A percentile compares a stretch with the other conserved stretches of the same genome.
Conservation (phyloP, 1,140 invertebrate species). For the Chironomus striatipennis region DNA sequence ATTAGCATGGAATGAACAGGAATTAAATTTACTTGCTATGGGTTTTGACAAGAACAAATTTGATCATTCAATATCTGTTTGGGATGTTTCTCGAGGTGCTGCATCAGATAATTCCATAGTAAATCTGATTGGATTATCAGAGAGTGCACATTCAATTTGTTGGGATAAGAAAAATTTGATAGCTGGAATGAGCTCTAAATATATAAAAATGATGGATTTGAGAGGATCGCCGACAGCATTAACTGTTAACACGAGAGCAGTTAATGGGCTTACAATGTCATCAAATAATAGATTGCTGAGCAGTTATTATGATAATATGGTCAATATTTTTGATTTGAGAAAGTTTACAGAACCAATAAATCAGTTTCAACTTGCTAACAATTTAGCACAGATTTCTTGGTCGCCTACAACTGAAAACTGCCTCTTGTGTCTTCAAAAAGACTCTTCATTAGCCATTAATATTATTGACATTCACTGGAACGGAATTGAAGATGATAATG, state of each 20-base stretch:
- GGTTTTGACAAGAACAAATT: slow-evolving; percentile 78
- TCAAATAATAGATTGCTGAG: slow-evolving; percentile 69
- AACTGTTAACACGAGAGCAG: slow-evolving; percentile 69
- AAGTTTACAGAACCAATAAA: slow-evolving; percentile 79
- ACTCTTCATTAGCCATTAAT: slow-evolving; percentile 34
- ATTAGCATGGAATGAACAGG: slow-evolving; percentile 82
- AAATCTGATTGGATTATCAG: slow-evolving; percentile 56
- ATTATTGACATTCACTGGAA: slow-evolving; percentile 37
- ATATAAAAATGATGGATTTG: slow-evolving; percentile 84
- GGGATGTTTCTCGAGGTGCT: slow-evolving; percentile 53
- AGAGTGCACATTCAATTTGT: slow-evolving; percentile 72
- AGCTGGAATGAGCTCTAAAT: slow-evolving; percentile 80
- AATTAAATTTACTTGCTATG: slow-evolving; percentile 70
- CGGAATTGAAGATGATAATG: slow-evolving; percentile 31
- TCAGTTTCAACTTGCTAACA: slow-evolving; percentile 57
- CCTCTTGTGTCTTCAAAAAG: slow-evolving; percentile 32
- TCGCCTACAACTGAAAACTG: slow-evolving; percentile 70
- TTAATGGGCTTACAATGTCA: slow-evolving; percentile 72
- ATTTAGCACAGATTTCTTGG: slow-evolving; percentile 71
- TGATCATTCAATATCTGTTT: slow-evolving; percentile 72
- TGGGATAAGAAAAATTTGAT: slow-evolving; percentile 77
- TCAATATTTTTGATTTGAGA: slow-evolving; percentile 79
- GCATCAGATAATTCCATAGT: slow-evolving; percentile 32
- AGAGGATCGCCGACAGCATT: slow-evolving; percentile 72
- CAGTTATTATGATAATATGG: slow-evolving; percentile 70